Evolutionary conservation across 2,113 vertebrate genomes (phyloP), one percentile per base, ranked within the genome.

Genomic region (Motacilla alba): DNA sequence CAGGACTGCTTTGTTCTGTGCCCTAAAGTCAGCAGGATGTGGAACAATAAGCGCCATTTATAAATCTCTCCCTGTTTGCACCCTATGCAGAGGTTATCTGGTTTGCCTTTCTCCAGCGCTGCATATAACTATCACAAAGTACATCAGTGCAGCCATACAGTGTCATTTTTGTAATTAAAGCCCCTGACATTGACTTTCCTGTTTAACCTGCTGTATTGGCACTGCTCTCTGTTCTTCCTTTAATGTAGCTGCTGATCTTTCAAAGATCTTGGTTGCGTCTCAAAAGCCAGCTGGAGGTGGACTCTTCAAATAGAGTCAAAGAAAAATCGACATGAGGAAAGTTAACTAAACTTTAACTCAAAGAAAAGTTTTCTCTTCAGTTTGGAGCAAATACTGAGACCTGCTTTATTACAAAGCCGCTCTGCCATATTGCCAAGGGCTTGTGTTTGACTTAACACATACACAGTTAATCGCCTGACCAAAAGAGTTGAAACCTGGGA

Each of bases 271-370:
- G 75, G 91, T 94, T 92, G 83, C 17, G 31, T 83, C 94, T 97
- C 96, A 88, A 89, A 95, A 94, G 77, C 83, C 88, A 92, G 94
- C 79, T 96, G 95, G 92, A 90, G 87, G 59, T 83, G 63, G 87
- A 59, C 46, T 95, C 79, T 95, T 96, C 96, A 95, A 96, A 95
- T 19, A 79, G 41, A 91, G 88, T 87, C 87, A 89, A 96, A 94
- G 82, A 72, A 93, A 93, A 95, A 86, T 80, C 2, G 63, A 83
- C 81, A 8, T 13, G 50, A 75, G 85, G 53, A 93, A 93, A 91
- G 90, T 92, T 94, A 94, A 87, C 96, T 67, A 89, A 91, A 95
- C 90, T 96, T 97, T 87, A 83, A 63, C 94, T 94, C 96, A 95
- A 91, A 97, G 87, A 84, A 95, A 90, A 96, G 90, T 95, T 96